Evolutionary conservation across 2,888 invertebrate species (phyloP).

Genomic region (Neoaliturus tenellus): DNA sequence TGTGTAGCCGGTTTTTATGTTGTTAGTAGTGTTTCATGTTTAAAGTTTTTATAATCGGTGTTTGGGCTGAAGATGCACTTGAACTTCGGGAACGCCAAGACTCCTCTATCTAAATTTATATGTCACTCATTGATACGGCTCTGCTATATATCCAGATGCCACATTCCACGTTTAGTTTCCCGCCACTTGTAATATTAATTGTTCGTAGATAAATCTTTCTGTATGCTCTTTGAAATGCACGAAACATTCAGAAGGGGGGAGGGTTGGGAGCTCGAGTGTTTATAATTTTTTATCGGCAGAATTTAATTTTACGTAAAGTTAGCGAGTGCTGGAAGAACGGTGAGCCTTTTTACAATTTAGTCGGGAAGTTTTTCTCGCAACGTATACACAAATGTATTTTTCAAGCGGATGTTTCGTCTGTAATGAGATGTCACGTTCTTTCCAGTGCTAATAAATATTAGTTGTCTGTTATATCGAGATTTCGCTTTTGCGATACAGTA

Average conservation of each 20-base stretch:
- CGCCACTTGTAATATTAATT: constrained; percentile 45
- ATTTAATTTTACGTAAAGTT: constrained; percentile 41
- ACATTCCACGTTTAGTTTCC: constrained; percentile 48
- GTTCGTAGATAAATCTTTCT: constrained; percentile 72
- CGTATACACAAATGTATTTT: background rate
- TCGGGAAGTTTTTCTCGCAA: background rate
- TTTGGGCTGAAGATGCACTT: constrained; percentile 62
- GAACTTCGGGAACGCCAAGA: constrained; percentile 56
- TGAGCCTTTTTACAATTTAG: constrained; percentile 1
- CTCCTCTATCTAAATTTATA: constrained; percentile 56
- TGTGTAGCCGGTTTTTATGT: constrained; percentile 51
- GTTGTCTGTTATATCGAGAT: constrained; percentile 47
- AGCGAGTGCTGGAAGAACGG: constrained; percentile 46
- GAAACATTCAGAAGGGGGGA: constrained; percentile 90
- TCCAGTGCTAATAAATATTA: constrained; percentile 57
- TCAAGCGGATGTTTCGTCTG: constrained; percentile 31
- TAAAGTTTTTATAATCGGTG: constrained; percentile 62
- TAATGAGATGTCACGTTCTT: constrained; percentile 52
- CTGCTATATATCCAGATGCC: constrained; percentile 9
- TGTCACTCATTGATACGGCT: constrained; percentile 48
- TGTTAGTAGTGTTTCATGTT: constrained; percentile 51
- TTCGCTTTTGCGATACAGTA: constrained; percentile 53
- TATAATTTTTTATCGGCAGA: constrained; percentile 50
- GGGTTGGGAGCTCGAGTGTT: constrained; percentile 69
- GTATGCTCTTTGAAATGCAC: constrained; percentile 92